Evolutionary conservation across 2,113 vertebrate species (phyloP), one percentile per base, ranked within the genome.

Genomic region (Galeopterus variegatus): DNA sequence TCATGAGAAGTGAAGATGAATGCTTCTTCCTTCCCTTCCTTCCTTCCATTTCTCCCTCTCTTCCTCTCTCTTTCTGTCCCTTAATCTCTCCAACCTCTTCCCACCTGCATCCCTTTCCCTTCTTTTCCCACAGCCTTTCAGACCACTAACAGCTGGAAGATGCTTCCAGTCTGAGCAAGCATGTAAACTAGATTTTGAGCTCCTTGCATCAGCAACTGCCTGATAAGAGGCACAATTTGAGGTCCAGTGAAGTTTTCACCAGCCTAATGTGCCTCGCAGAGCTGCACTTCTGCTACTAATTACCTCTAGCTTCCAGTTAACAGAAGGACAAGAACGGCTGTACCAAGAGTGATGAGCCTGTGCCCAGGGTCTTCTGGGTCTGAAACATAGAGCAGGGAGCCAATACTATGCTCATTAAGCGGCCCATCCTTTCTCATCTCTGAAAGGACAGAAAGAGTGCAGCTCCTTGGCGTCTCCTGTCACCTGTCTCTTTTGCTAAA

Each of bases 191-290:
- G 60, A 96, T 67, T 11, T n/a, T 92, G 45, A 94, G 0, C 5
- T 73, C 9, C 80, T 45, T 81, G 82, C 76, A 76, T 93, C 93
- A 97, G 91, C 69, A 96, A 83, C 52, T 82, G 76, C 79, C 83
- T 97, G 97, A 98, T 97, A 97, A 98, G 93, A 92, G 91, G 65
- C 28, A 58, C 92, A 91, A 96, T 89, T 94, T 94, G 65, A 1
- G 17, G 69, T 82, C 69, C 79, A 93, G 28, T 56, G 15, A 98
- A 95, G 77, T 76, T 72, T 95, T 79, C 76, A 54, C 90, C 45
- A 75, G 73, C 54, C 58, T 94, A 67, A 84, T 93, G 33, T 58
- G 36, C 48, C 26, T 97, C 82, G 31, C 0, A 1, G 93, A 97
- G 76, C 13, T 70, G 31, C 19, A 21, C 48, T 89, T 15, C 69